Evolutionary conservation across 1,140 invertebrate genomes (phyloP), one percentile per base, ranked within the genome.

Genomic region (Gonioctena quinquepunctata): DNA sequence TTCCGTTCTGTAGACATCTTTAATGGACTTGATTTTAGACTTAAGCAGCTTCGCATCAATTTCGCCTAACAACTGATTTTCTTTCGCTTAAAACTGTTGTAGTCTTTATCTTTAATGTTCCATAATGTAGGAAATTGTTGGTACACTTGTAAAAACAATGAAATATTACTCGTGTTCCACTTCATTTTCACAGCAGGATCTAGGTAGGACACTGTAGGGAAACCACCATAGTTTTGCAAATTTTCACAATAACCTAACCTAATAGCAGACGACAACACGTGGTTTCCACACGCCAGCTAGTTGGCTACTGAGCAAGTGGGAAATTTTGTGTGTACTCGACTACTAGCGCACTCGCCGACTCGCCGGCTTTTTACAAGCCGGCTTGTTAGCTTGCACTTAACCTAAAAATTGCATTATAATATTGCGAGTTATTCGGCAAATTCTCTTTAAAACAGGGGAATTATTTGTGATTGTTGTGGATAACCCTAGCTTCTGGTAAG

Each of bases 141-240:
- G 7, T 62, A 33, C 27, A 62, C 16, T 42, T 28, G 28, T 42
- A 22, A 48, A 28, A 62, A 62, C 59, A 62, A 21, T 22, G 0
- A 48, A 62, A 62, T 62, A 62, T 62, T 48, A 62, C 60, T 62
- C n/a, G 60, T 61, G 25, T 61, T 61, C 1, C 57, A 61, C 57
- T 61, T 61, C 57, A 61, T 27, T 61, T 61, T 27, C 57, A 27
- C 57, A 61, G 16, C 57, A 61, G 25, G 25, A 61, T 61, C 57
- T 61, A 61, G n/a, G n/a, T 61, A 33, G 57, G 57, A 28, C 25
- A 61, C 57, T 61, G 2, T 3, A 61, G 57, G 25, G 25, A 61
- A 61, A 27, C 57, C 57, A 61, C 27, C 22, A 61, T 13, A 42
- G 8, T 13, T 42, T 42, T 13, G 28, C 59, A 62, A 62, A 62